phyloP scores from a whole-genome alignment of 1,140 invertebrate genomes.

The Drosophila kepulauana region DNA sequence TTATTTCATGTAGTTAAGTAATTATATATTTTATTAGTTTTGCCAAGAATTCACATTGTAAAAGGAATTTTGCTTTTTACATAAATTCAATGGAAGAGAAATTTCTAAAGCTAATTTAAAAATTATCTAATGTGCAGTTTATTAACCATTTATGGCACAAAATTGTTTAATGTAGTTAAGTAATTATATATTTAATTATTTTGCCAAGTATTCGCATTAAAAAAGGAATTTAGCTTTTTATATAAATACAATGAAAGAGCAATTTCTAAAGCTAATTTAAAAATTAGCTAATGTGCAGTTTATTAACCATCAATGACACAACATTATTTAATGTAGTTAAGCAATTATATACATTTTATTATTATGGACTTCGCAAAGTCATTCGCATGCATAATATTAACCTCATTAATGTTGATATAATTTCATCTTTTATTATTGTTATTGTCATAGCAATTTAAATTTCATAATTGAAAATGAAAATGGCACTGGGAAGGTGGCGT shows the following conservation, averaged over 20 bases:
- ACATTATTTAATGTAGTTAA: conserved; percentile 29
- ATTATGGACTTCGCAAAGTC: not conserved
- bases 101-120: not conserved
- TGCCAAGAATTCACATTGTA: not conserved
- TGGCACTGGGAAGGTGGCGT: not conserved
- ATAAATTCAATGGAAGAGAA: not conserved
- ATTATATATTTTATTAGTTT: conserved; percentile 6
- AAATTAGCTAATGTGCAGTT: not conserved
- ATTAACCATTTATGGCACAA: conserved; percentile 27
- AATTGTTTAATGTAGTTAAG: conserved; percentile 31
- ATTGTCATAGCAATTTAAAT: conserved; percentile 53
- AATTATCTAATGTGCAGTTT: not conserved
- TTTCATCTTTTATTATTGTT: conserved; percentile 24
- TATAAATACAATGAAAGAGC: not conserved
- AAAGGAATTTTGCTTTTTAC: not conserved
- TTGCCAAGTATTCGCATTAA: not conserved
- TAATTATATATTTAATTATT: conserved; percentile 9
- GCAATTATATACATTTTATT: conserved; percentile 17
- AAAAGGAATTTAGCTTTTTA: not conserved
- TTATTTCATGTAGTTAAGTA: conserved; percentile 23
- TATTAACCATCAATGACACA: conserved; percentile 27
- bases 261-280: not conserved
- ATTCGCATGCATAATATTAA: conserved; percentile 31
- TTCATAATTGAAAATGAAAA: conserved; percentile 55
- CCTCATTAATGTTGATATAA: conserved; percentile 27